phyloP scores from a whole-genome alignment of 2,797 vertebrate genomes.

The Smutsia gigantea region DNA sequence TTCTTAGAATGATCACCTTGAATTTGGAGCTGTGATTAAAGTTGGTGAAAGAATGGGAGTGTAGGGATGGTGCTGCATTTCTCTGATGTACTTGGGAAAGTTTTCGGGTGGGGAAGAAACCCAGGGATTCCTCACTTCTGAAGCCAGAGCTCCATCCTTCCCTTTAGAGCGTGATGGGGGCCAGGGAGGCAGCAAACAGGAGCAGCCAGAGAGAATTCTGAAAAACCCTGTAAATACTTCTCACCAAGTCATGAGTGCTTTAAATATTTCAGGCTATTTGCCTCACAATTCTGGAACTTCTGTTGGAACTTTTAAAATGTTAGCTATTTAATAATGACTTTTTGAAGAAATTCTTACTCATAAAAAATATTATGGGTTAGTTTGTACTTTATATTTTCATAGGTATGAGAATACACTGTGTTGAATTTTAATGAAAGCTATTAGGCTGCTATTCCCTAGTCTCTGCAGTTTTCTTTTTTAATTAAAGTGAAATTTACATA shows the following conservation, averaged over 20 bases:
- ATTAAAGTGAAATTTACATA: neutral
- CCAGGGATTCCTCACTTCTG: neutral
- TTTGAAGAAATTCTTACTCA: neutral
- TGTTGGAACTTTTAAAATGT: neutral
- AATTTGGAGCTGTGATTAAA: constrained; percentile 65
- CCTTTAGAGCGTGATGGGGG: neutral
- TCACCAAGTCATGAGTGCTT: neutral
- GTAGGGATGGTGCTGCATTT: neutral
- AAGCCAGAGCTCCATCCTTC: neutral
- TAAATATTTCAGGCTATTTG: neutral
- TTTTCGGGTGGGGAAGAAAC: neutral
- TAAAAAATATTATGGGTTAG: neutral
- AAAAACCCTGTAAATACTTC: neutral
- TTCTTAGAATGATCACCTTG: constrained; percentile 39
- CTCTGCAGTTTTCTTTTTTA: constrained; percentile 69
- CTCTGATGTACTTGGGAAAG: neutral
- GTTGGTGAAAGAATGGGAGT: neutral
- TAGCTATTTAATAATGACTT: neutral
- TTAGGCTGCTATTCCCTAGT: constrained; percentile 63
- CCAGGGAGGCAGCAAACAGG: neutral
- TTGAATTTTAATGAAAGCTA: constrained; percentile 72
- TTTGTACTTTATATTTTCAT: constrained; percentile 33
- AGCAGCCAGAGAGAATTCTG: neutral
- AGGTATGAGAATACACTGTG: neutral
- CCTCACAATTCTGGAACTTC: constrained; percentile 29